A percentile compares a stretch with the other conserved stretches of the same genome.
Evolutionary conservation across 2,888 invertebrate genomes (phyloP).

Genomic region (Orgyia antiqua): DNA sequence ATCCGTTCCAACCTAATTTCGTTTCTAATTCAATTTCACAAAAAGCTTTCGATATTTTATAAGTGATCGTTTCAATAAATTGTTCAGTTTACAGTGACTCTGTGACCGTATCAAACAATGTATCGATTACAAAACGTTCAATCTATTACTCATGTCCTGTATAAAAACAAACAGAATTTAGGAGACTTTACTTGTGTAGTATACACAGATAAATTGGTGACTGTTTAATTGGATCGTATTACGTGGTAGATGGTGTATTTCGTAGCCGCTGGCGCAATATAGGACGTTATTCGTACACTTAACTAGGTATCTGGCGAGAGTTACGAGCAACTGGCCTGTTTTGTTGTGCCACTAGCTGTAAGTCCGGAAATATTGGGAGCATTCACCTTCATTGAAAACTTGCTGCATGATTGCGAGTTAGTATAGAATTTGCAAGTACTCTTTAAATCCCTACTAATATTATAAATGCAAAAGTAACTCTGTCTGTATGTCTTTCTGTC

Average conservation of each 20-base stretch:
- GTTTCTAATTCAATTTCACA: not conserved
- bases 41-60: conserved; percentile 5
- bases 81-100: conserved; percentile 8
- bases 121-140: conserved; percentile 28
- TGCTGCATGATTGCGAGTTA: no score
- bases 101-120: conserved; percentile 11
- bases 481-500: no score
- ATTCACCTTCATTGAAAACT: conserved; percentile 21
- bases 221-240: conserved; percentile 66
- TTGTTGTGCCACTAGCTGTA: conserved; percentile 29
- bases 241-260: conserved; percentile 50
- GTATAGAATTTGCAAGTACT: no score
- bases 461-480: no score
- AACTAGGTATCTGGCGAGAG: conserved; percentile 55
- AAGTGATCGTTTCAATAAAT: conserved; percentile 7
- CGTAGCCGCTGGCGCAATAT: conserved; percentile 54
- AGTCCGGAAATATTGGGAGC: conserved; percentile 20
- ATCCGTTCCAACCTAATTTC: conserved; percentile 1
- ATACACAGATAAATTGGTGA: conserved; percentile 52
- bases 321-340: conserved; percentile 49
- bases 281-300: conserved; percentile 55
- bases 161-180: conserved; percentile 42
- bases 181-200: conserved; percentile 40
- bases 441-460: no score
- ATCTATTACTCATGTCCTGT: conserved; percentile 30